These are phyloP conservation scores for Scomber scombrus DNA, from an alignment of 2,113 vertebrate genomes.

Conservation along the genomic window DNA sequence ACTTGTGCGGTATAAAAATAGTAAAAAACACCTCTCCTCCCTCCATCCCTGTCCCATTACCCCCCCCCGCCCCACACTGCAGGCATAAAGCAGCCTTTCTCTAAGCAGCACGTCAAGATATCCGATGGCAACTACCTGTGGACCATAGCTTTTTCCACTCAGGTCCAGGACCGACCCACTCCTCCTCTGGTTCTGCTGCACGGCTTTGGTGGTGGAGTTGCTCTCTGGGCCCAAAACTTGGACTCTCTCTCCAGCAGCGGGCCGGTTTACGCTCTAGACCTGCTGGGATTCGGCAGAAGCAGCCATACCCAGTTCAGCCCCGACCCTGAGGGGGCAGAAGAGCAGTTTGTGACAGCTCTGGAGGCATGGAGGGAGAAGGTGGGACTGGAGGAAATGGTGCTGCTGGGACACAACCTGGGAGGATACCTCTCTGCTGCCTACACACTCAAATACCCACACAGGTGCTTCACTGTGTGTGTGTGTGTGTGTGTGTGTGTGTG, in stretches of 20 bases:
- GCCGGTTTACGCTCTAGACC: constrained; percentile 91
- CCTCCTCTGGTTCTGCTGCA: constrained; percentile 92
- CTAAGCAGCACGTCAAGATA: constrained; percentile 87
- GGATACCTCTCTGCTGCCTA: constrained; percentile 93
- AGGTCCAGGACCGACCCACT: constrained; percentile 68
- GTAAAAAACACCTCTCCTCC: not conserved
- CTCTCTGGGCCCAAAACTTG: constrained; percentile 95
- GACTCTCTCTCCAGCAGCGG: constrained; percentile 87
- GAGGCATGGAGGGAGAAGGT: constrained; percentile 92
- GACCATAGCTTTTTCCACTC: constrained; percentile 88
- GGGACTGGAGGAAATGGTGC: constrained; percentile 90
- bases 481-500: not conserved
- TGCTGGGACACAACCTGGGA: constrained; percentile 95
- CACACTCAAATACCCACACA: constrained; percentile 90
- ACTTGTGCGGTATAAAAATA: not conserved
- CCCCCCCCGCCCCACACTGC: constrained; percentile 33
- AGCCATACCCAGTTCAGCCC: constrained; percentile 88
- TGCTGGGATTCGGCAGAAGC: constrained; percentile 95
- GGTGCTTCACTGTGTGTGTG: constrained; percentile 67
- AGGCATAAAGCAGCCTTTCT: constrained; percentile 89
- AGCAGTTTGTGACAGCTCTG: constrained; percentile 91
- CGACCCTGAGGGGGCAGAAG: constrained; percentile 88
- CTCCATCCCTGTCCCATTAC: not conserved
- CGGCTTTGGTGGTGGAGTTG: constrained; percentile 94
- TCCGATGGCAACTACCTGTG: constrained; percentile 91